phyloP scores from a whole-genome alignment of 2,888 invertebrate species.

The Tolmerus cingulatus region DNA sequence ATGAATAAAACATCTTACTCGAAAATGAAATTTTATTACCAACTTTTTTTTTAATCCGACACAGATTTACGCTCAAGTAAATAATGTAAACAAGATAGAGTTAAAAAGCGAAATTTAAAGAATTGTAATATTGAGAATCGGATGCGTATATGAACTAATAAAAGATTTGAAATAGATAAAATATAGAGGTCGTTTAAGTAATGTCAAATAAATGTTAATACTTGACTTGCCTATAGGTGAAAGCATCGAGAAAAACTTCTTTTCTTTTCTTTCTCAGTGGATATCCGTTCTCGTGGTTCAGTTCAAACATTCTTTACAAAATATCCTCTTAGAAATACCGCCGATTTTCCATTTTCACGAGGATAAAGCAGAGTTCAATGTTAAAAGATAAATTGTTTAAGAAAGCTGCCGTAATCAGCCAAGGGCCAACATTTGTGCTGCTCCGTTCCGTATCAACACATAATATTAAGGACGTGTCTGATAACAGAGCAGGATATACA shows the following conservation, averaged over 20 bases:
- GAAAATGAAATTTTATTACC: too few species aligned
- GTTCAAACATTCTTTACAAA: not conserved
- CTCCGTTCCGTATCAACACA: not conserved
- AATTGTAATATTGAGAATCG: too few species aligned
- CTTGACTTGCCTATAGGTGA: not conserved
- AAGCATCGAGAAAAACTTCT: not conserved
- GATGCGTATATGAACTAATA: not conserved
- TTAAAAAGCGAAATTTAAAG: too few species aligned
- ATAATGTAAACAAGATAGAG: too few species aligned
- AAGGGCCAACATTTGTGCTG: not conserved
- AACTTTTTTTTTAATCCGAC: too few species aligned
- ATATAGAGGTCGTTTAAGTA: not conserved
- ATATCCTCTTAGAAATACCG: not conserved
- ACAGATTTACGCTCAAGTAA: too few species aligned
- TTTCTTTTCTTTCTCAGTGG: not conserved
- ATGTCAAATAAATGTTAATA: not conserved
- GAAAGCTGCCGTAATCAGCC: not conserved
- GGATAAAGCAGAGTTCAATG: not conserved
- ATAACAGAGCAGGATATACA: not conserved
- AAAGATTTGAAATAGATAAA: not conserved
- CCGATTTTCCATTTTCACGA: not conserved
- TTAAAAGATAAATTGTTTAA: not conserved
- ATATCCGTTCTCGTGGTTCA: not conserved
- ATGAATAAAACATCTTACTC: too few species aligned
- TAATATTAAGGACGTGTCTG: constrained; percentile 1